These are phyloP conservation scores for Lepidotrigona ventralis DNA, from an alignment of 1,140 invertebrate species.

Conservation along the genomic window DNA sequence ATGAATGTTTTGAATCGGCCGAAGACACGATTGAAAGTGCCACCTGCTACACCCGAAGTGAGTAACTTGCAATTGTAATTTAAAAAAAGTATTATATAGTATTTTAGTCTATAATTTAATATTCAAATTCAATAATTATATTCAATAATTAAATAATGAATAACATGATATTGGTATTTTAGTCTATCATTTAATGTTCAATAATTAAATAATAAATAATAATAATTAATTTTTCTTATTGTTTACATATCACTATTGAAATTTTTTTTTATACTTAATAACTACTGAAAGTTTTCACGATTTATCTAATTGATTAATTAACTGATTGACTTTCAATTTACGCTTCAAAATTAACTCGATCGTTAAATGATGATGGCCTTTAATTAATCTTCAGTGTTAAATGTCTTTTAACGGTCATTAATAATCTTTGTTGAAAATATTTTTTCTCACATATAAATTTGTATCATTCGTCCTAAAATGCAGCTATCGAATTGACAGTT, in stretches of 20 bases:
- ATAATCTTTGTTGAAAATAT: too few species aligned
- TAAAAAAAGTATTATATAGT: neutral
- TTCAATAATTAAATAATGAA: too few species aligned
- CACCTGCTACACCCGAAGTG: slow-evolving; percentile 40
- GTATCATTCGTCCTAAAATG: neutral
- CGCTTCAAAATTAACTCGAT: neutral
- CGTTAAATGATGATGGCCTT: too few species aligned
- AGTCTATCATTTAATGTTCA: too few species aligned
- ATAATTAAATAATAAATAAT: too few species aligned
- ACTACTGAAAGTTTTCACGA: neutral
- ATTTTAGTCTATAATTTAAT: neutral
- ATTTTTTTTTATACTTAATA: neutral
- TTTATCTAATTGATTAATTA: neutral
- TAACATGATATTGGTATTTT: too few species aligned
- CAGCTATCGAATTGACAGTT: neutral
- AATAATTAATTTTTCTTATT: neutral
- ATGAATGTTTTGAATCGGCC: slow-evolving; percentile 39
- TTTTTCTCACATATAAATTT: too few species aligned
- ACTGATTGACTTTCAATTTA: neutral
- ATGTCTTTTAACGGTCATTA: too few species aligned
- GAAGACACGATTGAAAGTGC: neutral
- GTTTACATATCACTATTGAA: neutral
- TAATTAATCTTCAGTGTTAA: too few species aligned
- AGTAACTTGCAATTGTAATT: neutral
- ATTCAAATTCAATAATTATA: too few species aligned